Base-by-base conservation (phyloP, 2,113 vertebrate genomes). In the Hemiprocne comata region DNA sequence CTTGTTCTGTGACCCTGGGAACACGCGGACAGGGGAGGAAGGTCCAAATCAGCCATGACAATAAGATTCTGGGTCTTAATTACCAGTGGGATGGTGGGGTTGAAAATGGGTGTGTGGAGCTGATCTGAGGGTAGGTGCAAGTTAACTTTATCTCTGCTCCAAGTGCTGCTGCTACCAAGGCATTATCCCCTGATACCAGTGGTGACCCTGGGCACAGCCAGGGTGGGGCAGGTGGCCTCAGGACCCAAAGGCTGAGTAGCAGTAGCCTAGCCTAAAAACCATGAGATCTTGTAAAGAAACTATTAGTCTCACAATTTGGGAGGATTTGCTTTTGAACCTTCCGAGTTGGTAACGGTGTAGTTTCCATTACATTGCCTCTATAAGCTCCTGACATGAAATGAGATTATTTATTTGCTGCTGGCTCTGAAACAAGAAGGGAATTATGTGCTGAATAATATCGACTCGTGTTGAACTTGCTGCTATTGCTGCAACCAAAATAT, bases 21-120 rank as follows among this genome's bases (percentile, higher is more conserved):
- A 14, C 51, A 15, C 26, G 0, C 4, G 2, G 5, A 3, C 0
- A 1, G n/a, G 18, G 17, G 9, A 24, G 13, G 10, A 34, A 40
- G 60, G 34, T 18, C 38, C 57, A 13, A 16, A 55, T 1, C 36
- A 33, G 3, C 2, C 16, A 0, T 0, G 10, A 2, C 48, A 21
- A 10, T 10, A 6, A 2, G 33, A 23, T 8, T 7, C 8, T 7
- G 40, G 48, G 13, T 6, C 21, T 40, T 19, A 13, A 2, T 44
- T 48, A 44, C 73, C 44, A 4, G 0, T 1, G 0, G 69, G 48
- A 15, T 12, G 38, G 28, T 13, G 17, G 26, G 8, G n/a, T 6
- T 36, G 51, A n/a, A 26, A 65, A 9, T 12, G 46, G 19, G 34
- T 1, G 34, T 23, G 60, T 23, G 40, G 81, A 42, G 71, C 12